phyloP scores from a whole-genome alignment of 2,888 invertebrate genomes.

The Diabrotica balteata region DNA sequence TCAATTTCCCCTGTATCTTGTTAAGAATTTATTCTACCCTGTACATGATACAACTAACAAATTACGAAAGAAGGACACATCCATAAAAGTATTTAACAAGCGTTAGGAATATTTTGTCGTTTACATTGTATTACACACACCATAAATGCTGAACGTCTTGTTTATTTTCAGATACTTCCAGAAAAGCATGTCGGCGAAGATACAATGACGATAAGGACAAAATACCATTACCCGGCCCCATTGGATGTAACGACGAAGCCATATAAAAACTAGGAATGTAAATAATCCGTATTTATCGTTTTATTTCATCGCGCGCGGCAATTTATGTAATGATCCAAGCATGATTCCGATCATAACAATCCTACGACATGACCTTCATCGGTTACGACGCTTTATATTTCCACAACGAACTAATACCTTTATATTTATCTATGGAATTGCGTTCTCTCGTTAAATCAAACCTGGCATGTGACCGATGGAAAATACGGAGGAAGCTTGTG shows the following conservation, averaged over 20 bases:
- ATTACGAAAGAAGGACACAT: no score
- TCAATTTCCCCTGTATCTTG: no score
- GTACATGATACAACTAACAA: no score
- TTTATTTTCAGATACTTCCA: conserved; percentile 8
- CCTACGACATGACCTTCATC: conserved; percentile 9
- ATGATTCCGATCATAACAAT: conserved; percentile 15
- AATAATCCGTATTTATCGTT: conserved; percentile 2
- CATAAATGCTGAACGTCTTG: not conserved
- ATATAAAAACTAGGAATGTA: not conserved
- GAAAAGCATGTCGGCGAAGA: not conserved
- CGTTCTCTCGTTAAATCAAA: conserved; percentile 6
- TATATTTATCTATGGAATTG: conserved; percentile 17
- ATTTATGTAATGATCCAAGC: conserved; percentile 14
- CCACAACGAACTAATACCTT: conserved; percentile 22
- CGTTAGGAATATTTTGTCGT: conserved; percentile 6
- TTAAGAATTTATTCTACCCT: no score
- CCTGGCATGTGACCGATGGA: conserved; percentile 28
- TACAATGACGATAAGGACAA: not conserved
- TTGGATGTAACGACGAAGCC: not conserved
- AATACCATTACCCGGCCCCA: not conserved
- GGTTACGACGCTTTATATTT: not conserved
- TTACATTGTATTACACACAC: no score
- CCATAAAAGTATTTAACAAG: no score
- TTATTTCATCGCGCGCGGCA: not conserved
- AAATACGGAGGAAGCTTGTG: conserved; percentile 44